Percentiles rank a stretch among this genome's conserved stretches.
Conservation (phyloP, 2,113 vertebrate species). For the Epinephelus cyanopodus region DNA sequence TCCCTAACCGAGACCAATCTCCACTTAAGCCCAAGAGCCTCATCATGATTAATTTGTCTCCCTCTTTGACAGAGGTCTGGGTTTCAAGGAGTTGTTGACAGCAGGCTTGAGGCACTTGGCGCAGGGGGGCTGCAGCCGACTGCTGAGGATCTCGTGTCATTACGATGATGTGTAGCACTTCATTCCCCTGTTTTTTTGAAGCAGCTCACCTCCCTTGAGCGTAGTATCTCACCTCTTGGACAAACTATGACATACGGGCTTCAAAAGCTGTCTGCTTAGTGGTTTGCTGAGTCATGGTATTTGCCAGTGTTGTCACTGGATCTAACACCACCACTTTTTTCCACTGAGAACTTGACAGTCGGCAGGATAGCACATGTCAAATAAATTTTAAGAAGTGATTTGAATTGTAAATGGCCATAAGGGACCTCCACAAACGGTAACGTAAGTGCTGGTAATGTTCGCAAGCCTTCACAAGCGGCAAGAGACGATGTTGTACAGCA, state of each 20-base stretch:
- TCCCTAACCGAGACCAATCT: background rate
- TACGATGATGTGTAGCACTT: conserved; percentile 52
- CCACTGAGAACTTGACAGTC: background rate
- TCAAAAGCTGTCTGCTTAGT: conserved; percentile 12
- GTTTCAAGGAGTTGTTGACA: conserved; percentile 61
- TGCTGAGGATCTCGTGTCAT: conserved; percentile 13
- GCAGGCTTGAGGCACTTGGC: conserved; percentile 48
- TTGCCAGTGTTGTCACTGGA: background rate
- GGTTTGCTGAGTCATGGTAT: conserved; percentile 32
- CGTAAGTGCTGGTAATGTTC: background rate
- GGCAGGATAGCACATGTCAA: background rate
- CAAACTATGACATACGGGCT: conserved; percentile 21
- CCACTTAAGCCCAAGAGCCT: conserved; percentile 12
- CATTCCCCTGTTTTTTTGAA: conserved; percentile 12
- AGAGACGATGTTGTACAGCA: background rate
- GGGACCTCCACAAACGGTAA: background rate
- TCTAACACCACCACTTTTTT: no score
- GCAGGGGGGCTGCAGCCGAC: conserved; percentile 3
- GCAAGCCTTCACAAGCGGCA: background rate
- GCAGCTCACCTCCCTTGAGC: conserved; percentile 15
- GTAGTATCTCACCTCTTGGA: conserved; percentile 37
- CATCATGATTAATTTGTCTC: conserved; percentile 48
- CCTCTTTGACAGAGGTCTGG: conserved; percentile 33
- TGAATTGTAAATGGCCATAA: background rate
- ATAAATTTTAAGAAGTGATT: background rate